phyloP scores from a whole-genome alignment of 2,888 invertebrate species.

The Dicranocentrus wangi region DNA sequence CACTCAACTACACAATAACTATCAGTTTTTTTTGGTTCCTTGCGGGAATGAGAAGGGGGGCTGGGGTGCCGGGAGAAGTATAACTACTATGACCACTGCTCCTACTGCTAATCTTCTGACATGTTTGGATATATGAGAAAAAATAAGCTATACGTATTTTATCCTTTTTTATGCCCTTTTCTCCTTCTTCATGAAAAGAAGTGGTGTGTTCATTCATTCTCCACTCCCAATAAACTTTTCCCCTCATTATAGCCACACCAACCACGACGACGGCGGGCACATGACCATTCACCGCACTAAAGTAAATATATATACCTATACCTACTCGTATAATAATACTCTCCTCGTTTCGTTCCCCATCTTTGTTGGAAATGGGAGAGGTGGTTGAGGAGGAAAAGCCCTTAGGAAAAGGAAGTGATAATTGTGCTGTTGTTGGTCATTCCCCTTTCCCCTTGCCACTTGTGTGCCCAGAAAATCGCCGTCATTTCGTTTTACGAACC shows the following conservation, averaged over 20 bases:
- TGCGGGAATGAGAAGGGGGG: constrained; percentile 4
- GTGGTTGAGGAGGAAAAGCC: constrained; percentile 7
- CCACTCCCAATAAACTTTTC: constrained; percentile 8
- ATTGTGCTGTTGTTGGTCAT: constrained; percentile 35
- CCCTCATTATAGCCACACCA: constrained; percentile 2
- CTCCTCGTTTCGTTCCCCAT: background rate
- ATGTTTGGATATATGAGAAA: background rate
- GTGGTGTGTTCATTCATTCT: background rate
- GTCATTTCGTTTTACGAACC: constrained; percentile 7
- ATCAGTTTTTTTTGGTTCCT: constrained; percentile 31
- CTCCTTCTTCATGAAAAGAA: too few relatives aligned
- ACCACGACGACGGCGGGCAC: too few relatives aligned
- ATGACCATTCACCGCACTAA: constrained; percentile 5
- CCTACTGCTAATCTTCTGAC: too few relatives aligned
- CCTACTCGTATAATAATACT: background rate
- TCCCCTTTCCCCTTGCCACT: background rate
- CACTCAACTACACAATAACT: too few relatives aligned
- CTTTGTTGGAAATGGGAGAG: background rate
- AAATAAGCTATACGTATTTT: background rate
- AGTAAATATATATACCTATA: too few relatives aligned
- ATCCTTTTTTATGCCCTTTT: background rate
- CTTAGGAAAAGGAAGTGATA: constrained; percentile 33
- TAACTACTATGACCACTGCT: background rate
- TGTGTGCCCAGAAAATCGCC: constrained; percentile 1
- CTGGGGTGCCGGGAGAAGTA: too few relatives aligned